These are phyloP conservation scores for Listronotus bonariensis DNA, from an alignment of 1,140 invertebrate species.

Conservation along the genomic window DNA sequence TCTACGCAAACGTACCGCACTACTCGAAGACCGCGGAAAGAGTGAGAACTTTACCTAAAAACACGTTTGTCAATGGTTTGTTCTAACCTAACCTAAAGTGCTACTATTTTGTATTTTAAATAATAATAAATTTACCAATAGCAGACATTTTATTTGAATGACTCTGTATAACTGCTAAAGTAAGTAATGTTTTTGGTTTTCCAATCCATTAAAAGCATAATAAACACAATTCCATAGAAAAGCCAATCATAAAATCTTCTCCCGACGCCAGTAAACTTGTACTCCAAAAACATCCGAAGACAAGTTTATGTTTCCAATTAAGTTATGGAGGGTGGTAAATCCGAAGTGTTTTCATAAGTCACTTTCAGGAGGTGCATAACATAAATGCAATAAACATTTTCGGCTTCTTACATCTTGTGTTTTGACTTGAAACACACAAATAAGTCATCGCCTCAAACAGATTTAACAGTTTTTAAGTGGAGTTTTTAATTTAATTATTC, in stretches of 20 bases:
- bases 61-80: too few relatives aligned
- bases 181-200: too few relatives aligned
- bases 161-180: too few relatives aligned
- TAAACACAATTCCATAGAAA: background rate
- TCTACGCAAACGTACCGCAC: too few relatives aligned
- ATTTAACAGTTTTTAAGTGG: background rate
- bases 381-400: slow-evolving; percentile 22
- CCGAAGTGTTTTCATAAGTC: slow-evolving; percentile 22
- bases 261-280: background rate
- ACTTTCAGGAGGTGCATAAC: slow-evolving; percentile 14
- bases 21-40: too few relatives aligned
- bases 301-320: slow-evolving; percentile 30
- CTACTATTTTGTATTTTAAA: too few relatives aligned
- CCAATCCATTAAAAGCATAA: too few relatives aligned
- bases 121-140: too few relatives aligned
- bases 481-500: background rate
- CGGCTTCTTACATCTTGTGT: slow-evolving; percentile 9
- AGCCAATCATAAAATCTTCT: background rate
- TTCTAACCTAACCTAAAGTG: too few relatives aligned
- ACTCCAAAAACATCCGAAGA: slow-evolving; percentile 8
- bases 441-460: slow-evolving; percentile 11
- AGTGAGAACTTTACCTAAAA: too few relatives aligned
- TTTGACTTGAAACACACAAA: slow-evolving; percentile 19
- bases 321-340: slow-evolving; percentile 21
- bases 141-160: too few relatives aligned